Conservation (phyloP, 2,113 vertebrate genomes). For the Prochilodus magdalenae region DNA sequence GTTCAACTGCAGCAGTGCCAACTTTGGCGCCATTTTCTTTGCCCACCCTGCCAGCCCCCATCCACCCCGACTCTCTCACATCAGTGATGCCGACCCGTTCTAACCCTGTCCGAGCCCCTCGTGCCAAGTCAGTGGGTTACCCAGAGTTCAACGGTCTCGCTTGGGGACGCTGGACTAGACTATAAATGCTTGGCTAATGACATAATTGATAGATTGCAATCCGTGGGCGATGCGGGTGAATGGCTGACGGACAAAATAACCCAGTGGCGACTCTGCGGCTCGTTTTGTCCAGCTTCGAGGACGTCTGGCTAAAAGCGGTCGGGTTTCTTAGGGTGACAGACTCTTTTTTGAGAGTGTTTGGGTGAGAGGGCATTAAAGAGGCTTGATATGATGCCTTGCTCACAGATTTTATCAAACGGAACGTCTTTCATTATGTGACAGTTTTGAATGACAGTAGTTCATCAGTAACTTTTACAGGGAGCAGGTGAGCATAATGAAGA, state of each 20-base stretch:
- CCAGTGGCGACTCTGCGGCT: neutral
- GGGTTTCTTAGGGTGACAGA: neutral
- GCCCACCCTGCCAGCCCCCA: neutral
- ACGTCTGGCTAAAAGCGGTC: neutral
- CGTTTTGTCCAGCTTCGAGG: neutral
- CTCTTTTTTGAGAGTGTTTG: too few species aligned
- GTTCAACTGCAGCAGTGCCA: neutral
- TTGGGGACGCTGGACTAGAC: slow-evolving; percentile 45
- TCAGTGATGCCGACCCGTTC: slow-evolving; percentile 26
- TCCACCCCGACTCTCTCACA: neutral
- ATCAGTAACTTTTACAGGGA: too few species aligned
- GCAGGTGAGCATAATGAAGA: too few species aligned
- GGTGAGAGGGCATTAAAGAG: neutral
- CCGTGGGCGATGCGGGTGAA: slow-evolving; percentile 54
- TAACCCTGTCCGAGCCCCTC: slow-evolving; percentile 35
- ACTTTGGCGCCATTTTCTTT: neutral
- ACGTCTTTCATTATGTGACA: too few species aligned
- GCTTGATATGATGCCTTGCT: neutral
- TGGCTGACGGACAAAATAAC: slow-evolving; percentile 19
- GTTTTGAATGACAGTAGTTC: too few species aligned
- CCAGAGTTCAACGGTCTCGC: slow-evolving; percentile 67
- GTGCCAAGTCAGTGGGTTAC: slow-evolving; percentile 62
- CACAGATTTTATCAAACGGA: too few species aligned
- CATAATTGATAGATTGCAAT: slow-evolving; percentile 58
- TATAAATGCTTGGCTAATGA: slow-evolving; percentile 58